Evolutionary conservation across 2,888 invertebrate species (phyloP), one percentile per base, ranked within the genome.

Genomic region (Spodoptera picta): DNA sequence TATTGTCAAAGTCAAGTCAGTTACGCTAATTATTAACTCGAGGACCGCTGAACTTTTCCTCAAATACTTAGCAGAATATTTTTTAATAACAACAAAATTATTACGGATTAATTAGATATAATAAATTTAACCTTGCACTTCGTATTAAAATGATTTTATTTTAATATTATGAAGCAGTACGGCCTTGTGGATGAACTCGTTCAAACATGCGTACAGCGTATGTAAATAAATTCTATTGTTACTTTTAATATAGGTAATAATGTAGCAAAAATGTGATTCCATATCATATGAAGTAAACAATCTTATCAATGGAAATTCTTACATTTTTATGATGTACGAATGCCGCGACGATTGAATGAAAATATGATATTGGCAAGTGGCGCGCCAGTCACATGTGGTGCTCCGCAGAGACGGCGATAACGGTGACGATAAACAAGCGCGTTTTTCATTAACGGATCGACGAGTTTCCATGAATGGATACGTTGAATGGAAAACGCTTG

Each of bases 391-490:
- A 82, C 88, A 89, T 87, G 90, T 87, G 87, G 86, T 84, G 77
- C 77, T 76, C 62, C 77, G 79, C 76, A 75, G 73, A 79, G 79
- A 60, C 79, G 62, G 76, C 87, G 91, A 90, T 92, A 91, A 90
- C 89, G 85, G 84, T 80, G 85, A 83, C 88, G 80, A 83, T 80
- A 80, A 88, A 87, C 84, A 79, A 85, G 81, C 84, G 87, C 86
- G 88, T 90, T 93, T 94, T 94, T 93, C 93, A 93, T 93, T 91
- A 93, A 92, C 88, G 87, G 88, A 85, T 80, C 87, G 87, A 82
- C 90, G 88, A 88, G 90, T 94, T 94, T 93, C 93, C 93, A 91
- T 94, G 92, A 94, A 94, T 94, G 94, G 92, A 78, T 84, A 85
- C 81, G 75, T 84, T 92, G 87, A 93, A 93, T 94, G 92, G 89